phyloP scores from a whole-genome alignment of 2,113 vertebrate genomes.

The Progne subis region DNA sequence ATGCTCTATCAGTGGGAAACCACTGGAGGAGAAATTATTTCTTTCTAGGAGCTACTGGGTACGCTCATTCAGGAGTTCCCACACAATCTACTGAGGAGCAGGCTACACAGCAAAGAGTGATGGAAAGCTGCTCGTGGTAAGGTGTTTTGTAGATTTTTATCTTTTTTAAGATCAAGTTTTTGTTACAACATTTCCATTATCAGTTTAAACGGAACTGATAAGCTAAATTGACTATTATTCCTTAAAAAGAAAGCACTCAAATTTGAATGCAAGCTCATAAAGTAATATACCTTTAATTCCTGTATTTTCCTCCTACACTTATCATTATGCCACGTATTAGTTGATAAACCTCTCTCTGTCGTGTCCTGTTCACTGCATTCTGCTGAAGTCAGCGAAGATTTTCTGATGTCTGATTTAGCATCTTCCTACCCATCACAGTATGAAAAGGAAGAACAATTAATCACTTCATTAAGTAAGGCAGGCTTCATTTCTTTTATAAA shows the following conservation, averaged over 20 bases:
- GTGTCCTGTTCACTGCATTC: neutral
- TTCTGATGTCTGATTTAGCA: neutral
- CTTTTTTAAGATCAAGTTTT: neutral
- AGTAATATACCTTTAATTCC: conserved; percentile 50
- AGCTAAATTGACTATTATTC: neutral
- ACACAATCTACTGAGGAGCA: neutral
- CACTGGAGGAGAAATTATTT: neutral
- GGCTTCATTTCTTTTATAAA: neutral
- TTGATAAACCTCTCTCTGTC: neutral
- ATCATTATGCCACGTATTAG: neutral
- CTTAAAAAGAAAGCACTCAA: neutral
- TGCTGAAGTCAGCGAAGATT: neutral
- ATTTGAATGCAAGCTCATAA: neutral
- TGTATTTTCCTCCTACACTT: neutral
- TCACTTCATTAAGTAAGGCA: neutral
- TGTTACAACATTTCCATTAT: neutral
- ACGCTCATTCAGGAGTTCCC: neutral
- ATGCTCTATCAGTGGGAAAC: neutral
- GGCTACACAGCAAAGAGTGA: neutral
- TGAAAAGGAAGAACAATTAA: neutral
- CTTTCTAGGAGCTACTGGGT: neutral
- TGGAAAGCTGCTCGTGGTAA: neutral
- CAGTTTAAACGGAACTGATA: neutral
- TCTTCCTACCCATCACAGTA: conserved; percentile 14
- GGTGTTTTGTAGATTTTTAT: neutral